Base-by-base conservation (phyloP, 2,888 invertebrate species). In the Mythimna impura region DNA sequence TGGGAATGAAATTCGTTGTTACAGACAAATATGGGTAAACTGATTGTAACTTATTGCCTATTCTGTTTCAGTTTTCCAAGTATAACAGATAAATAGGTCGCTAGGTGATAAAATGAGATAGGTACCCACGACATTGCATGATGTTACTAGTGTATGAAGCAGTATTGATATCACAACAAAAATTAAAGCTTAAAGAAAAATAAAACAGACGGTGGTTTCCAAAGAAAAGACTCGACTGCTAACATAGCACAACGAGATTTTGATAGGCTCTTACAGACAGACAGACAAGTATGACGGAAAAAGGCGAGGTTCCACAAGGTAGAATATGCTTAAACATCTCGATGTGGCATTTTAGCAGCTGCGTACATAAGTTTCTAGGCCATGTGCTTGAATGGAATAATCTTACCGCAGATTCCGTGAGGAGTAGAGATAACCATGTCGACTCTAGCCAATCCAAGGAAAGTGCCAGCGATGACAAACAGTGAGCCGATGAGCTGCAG, bases 381-480 rank as follows among this genome's bases (percentile, higher is more conserved):
- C 8, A 54, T 3, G 12, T 12, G 1, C 9, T 52, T 60, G 9
- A 63, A 14, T 14, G 14, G 10, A 55, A 71, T 63, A 58, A 3
- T 63, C 92, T 93, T 90, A 96, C 96, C 96, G 73, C 96, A 94
- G 77, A 95, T 96, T 10, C 96, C 96, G 82, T 96, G 96, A 66
- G 94, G 88, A 3, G 94, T 90, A 2, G 89, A 89, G n/a, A 96
- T 87, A 20, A 86, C 81, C 90, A 92, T 93, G 22, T 92, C 78
- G 36, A 91, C 91, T 76, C 94, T 93, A 34, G 96, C 91, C 61
- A 97, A 89, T 9, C 94, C 92, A 0, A 95, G 91, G 85, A 96
- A 95, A 1, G 96, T 95, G 2, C 97, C 97, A 20, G 94, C 93
- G 7, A 97, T 91, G 58, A 95, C 96, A 83, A 96, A 95, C 25